Evolutionary conservation across 2,113 vertebrate species (phyloP).

Genomic region (Hypocryptadius cinnamomeus): DNA sequence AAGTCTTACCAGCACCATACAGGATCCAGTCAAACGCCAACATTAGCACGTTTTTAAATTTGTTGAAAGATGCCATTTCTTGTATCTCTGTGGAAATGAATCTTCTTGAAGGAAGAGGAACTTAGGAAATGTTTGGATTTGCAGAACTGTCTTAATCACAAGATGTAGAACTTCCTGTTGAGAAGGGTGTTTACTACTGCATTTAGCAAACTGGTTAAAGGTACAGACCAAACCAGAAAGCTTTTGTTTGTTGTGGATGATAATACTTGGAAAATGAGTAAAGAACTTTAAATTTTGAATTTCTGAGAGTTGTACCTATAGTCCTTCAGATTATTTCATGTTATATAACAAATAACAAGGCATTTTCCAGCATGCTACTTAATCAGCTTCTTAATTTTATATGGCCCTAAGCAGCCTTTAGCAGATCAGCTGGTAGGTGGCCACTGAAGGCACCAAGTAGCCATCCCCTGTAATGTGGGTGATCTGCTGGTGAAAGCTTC

Average conservation of each 20-base stretch:
- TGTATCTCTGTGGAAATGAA: not conserved
- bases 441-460: not conserved
- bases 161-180: constrained; percentile 53
- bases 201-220: constrained; percentile 5
- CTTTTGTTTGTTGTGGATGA: not conserved
- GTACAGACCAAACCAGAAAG: not conserved
- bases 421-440: not conserved
- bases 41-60: not conserved
- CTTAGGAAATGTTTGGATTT: constrained; percentile 23
- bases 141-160: not conserved
- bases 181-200: not conserved
- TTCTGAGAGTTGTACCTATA: not conserved
- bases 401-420: not conserved
- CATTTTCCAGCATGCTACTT: not conserved
- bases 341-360: not conserved
- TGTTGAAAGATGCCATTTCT: constrained; percentile 47
- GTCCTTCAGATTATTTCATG: not conserved
- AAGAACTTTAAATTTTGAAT: not conserved
- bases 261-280: not conserved
- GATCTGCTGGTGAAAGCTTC: not conserved
- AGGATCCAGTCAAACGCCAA: constrained; percentile 55
- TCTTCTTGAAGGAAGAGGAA: constrained; percentile 62
- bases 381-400: not conserved
- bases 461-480: not conserved
- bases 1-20: constrained; percentile 56